phyloP scores from a whole-genome alignment of 2,113 vertebrate genomes.

The Sialia sialis region DNA sequence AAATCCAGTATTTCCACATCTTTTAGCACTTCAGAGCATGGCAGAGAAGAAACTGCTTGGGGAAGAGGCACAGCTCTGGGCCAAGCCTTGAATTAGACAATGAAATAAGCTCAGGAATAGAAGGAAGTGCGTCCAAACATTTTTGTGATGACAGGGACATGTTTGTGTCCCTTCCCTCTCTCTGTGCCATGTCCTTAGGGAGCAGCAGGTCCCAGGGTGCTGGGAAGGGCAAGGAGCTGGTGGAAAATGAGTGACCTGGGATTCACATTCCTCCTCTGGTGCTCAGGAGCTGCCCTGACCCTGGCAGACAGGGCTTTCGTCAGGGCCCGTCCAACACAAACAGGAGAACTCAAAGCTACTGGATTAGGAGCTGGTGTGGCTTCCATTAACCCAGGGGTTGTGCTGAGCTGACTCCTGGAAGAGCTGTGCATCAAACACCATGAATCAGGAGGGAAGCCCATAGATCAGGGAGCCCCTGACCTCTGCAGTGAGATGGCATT shows the following conservation, averaged over 20 bases:
- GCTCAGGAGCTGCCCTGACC: conserved; percentile 32
- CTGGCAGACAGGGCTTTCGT: neutral
- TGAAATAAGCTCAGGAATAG: neutral
- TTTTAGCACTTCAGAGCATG: neutral
- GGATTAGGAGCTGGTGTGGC: conserved; percentile 41
- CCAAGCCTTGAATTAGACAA: neutral
- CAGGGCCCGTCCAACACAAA: neutral
- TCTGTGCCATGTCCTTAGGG: neutral
- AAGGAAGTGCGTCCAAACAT: neutral
- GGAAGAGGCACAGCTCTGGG: neutral
- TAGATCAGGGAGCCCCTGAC: conserved; percentile 28
- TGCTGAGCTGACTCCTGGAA: neutral
- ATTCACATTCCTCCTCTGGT: neutral
- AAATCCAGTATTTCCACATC: neutral
- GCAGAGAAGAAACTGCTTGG: accelerated
- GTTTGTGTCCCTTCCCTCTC: neutral
- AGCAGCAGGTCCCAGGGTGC: neutral
- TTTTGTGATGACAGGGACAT: neutral
- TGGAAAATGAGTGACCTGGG: neutral
- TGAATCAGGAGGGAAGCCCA: conserved; percentile 45
- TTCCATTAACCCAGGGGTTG: conserved; percentile 55
- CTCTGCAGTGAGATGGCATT: conserved; percentile 40
- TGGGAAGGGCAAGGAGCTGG: accelerated
- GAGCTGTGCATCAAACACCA: neutral
- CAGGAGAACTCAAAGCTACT: conserved; percentile 51